Base-by-base conservation (phyloP, 2,888 invertebrate genomes). In the Caenorhabditis sp. region DNA sequence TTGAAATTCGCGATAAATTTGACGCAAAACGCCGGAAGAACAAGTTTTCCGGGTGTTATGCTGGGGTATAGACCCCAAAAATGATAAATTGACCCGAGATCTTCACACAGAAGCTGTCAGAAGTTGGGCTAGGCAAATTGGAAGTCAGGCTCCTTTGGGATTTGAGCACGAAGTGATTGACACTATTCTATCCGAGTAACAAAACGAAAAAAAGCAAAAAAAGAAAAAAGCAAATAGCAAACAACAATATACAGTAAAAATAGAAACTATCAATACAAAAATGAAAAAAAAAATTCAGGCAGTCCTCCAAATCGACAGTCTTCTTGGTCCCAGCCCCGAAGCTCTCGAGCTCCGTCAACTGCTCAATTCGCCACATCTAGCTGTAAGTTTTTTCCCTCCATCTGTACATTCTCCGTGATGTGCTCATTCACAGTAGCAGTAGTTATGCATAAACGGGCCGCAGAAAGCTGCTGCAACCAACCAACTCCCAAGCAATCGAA, bases 331-430 rank as follows among this genome's bases (percentile, higher is more conserved):
- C n/a, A 84, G 85, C 26, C 81, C 87, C 8, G 91, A 91, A 82
- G 87, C 88, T 0, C 62, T 76, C 26, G 90, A 91, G 62, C 84
- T 91, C 20, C 80, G 83, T 26, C 84, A 87, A 60, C 67, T 91
- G 9, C 85, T 91, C n/a, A 77, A 80, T 35, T 87, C 88, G 40
- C 85, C 87, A 35, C 89, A 90, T 82, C 71, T 91, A 37, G 87
- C 86, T 80, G 90, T 90, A 53, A 68, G 77, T 76, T 71, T n/a
- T n/a, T n/a, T n/a, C n/a, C n/a, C n/a, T n/a, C n/a, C n/a, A n/a
- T n/a, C n/a, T n/a, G n/a, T n/a, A n/a, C n/a, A n/a, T n/a, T n/a
- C n/a, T n/a, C n/a, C n/a, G n/a, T n/a, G n/a, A n/a, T n/a, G n/a
- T n/a, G n/a, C n/a, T n/a, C n/a, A n/a, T n/a, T n/a, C n/a, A n/a